phyloP scores from a whole-genome alignment of 2,113 vertebrate genomes.

The Hydrochoerus hydrochaeris region DNA sequence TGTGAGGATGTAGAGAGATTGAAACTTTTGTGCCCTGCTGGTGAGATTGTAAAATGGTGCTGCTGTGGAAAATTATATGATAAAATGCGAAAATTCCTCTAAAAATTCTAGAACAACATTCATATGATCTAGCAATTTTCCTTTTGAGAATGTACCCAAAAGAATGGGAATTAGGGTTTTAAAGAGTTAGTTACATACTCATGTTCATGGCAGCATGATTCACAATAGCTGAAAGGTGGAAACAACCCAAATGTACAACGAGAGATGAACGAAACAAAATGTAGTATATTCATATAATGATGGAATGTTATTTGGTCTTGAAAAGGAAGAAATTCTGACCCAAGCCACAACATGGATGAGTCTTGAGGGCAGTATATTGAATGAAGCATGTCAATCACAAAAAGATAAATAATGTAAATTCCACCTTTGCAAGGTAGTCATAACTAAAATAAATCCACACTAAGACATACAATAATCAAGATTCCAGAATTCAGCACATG shows the following conservation, averaged over 20 bases:
- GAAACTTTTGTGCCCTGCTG: background rate
- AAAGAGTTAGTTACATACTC: background rate
- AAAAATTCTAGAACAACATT: background rate
- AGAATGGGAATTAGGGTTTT: background rate
- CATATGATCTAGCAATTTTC: background rate
- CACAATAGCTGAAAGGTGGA: background rate
- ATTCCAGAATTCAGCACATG: too few species aligned
- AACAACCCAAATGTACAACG: background rate
- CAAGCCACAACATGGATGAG: background rate
- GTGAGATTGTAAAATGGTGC: background rate
- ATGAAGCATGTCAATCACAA: background rate
- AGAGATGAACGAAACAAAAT: background rate
- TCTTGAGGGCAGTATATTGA: background rate
- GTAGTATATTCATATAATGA: background rate
- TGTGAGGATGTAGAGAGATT: background rate
- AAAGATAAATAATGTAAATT: background rate
- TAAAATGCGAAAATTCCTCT: background rate
- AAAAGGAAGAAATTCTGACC: background rate
- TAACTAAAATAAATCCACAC: too few species aligned
- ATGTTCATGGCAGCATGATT: background rate
- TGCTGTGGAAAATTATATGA: background rate
- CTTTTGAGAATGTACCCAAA: background rate
- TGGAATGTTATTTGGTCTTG: background rate
- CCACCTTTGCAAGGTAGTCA: background rate
- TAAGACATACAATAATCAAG: too few species aligned